These are phyloP conservation scores for Protaetia brevitarsis DNA, from an alignment of 1,140 invertebrate genomes.

Conservation along the genomic window DNA sequence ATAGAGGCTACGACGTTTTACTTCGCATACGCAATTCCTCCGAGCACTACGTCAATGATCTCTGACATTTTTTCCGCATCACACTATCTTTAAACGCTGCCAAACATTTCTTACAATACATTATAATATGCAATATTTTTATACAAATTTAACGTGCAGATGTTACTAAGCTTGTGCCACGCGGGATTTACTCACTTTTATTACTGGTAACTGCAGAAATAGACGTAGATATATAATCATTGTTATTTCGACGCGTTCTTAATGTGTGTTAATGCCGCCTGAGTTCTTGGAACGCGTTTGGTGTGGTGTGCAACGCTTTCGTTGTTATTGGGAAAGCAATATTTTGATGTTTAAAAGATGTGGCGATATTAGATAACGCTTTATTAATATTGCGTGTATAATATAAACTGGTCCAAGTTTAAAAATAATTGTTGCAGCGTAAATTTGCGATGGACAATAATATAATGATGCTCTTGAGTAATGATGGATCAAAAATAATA, in stretches of 20 bases:
- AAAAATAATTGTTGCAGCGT: no score
- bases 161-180: neutral
- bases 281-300: conserved; percentile 4
- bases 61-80: neutral
- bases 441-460: no score
- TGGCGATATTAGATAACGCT: neutral
- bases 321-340: neutral
- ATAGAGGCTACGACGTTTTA: neutral
- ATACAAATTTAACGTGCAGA: neutral
- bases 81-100: neutral
- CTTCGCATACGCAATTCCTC: neutral
- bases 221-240: neutral
- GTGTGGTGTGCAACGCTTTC: neutral
- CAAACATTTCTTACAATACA: neutral
- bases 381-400: no score
- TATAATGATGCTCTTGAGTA: no score
- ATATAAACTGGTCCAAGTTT: no score
- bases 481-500: no score
- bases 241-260: neutral
- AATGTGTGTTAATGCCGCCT: neutral
- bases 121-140: neutral
- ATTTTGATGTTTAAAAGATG: neutral
- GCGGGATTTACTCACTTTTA: neutral
- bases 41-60: conserved; percentile 1
- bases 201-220: neutral